These are phyloP conservation scores for Trematomus bernacchii DNA, from an alignment of 2,797 vertebrate genomes.

Conservation along the genomic window DNA sequence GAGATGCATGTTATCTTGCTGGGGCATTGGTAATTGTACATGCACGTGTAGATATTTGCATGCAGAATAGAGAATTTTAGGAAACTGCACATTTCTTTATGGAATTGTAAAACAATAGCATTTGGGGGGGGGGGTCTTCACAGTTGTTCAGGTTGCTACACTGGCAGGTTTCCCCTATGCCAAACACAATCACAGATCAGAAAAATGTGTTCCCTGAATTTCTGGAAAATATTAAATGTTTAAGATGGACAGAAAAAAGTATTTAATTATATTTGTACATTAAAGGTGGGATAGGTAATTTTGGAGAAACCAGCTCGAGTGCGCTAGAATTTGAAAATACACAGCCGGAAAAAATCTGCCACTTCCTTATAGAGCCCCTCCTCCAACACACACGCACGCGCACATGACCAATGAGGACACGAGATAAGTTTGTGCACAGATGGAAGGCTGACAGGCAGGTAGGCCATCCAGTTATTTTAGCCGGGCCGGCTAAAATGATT, in stretches of 20 bases:
- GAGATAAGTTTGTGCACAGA: no score
- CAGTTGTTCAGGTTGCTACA: not conserved
- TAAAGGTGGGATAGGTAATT: no score
- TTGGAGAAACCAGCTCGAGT: no score
- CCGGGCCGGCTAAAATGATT: no score
- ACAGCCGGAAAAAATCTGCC: no score
- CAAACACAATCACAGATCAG: constrained; percentile 4
- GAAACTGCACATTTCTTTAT: not conserved
- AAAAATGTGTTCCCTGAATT: not conserved
- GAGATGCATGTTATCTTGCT: constrained; percentile 55
- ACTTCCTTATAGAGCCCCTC: no score
- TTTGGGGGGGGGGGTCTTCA: not conserved
- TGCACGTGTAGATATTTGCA: constrained; percentile 17
- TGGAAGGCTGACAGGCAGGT: no score
- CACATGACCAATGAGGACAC: no score
- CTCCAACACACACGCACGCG: no score
- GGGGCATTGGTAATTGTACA: constrained; percentile 38
- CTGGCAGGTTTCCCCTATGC: not conserved
- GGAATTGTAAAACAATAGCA: not conserved
- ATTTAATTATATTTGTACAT: not conserved
- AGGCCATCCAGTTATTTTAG: no score
- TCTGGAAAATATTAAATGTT: not conserved
- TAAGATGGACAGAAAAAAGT: not conserved
- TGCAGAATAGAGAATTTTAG: not conserved
- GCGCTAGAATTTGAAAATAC: no score